Evolutionary conservation across 2,888 invertebrate genomes (phyloP), one percentile per base, ranked within the genome.

Genomic region (Eudemis profundana): DNA sequence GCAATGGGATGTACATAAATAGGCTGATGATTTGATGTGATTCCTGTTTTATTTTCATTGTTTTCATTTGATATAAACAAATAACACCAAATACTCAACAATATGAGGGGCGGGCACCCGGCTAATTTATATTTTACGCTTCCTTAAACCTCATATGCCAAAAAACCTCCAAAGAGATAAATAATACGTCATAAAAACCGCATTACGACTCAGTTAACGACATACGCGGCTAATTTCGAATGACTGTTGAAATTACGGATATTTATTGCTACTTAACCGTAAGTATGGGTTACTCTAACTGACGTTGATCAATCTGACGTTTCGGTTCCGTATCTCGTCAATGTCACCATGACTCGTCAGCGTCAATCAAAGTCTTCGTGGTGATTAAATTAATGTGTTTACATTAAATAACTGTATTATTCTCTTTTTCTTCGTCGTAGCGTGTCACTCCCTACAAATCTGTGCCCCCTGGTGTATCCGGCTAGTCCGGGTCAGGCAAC

Each of bases 271-370:
- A 44, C 57, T 64, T 65, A 53, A 38, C 46, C 8, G 29, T 65
- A 65, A 65, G 53, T 65, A 47, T 53, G 46, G 65, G 65, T 46
- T 65, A 44, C 64, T 56, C 50, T 3, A 23, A 12, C 44, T 29
- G 60, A 40, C 38, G 51, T 50, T 65, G 60, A 60, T 65, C 65
- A 65, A 65, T 65, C 53, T 27, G 36, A 27, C 15, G 53, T 46
- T 50, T 60, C 17, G 59, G 53, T 65, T 60, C 53, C 65, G 51
- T 65, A n/a, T 65, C 50, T 27, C 36, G 57, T 64, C 63, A 64
- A 65, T 61, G 66, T 54, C 61, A 61, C 54, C 42, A 66, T 51
- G 44, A 49, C n/a, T 47, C 53, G 47, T 61, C 49, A 42, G 27
- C 40, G 47, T 61, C 42, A 50, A 56, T 49, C 51, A 54, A 49